Evolutionary conservation across 30 jellyfish, hydroid and myxozoan species (phyloP), one percentile per base, ranked within the genome.

Genomic region (Cassiopea andromeda): DNA sequence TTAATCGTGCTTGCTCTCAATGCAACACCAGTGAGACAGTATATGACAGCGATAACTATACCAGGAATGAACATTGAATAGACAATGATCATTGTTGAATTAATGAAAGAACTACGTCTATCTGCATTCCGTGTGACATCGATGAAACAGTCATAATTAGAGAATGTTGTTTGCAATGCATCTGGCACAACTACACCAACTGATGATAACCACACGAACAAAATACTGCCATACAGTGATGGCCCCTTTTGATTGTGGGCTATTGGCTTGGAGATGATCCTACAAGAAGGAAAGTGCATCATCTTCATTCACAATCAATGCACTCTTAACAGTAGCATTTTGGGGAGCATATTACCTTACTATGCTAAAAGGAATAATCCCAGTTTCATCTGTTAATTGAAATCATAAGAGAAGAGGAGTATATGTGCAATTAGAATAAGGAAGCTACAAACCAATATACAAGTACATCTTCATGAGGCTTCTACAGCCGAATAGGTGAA

Each of bases 11-110:
- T 74, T 43, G 85, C 69, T 59, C 71, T 70, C 78, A 84, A 70
- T 9, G 85, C 92, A 50, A 49, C 67, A 0, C 54, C 85, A 48
- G 92, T 54, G 71, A 69, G 85, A 17, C 68, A 73, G 79, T 84
- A 84, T n/a, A 58, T 80, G 69, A 84, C 48, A 27, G 54, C 46
- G 0, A 84, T 69, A 80, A 84, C 49, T 19, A 84, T 1, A 47
- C 44, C 54, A 2, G 92, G 92, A 44, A 84, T 84, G 85, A 44
- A 16, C 79, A 67, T 49, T 58, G 67, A 7, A 18, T 64, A 38
- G 2, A 81, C 19, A 44, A 15, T 59, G 80, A 46, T 43, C 1
- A 43, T 1, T 14, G 46, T 61, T 2, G 79, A 44, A 6, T 46
- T 10, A 1, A 75, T 5, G 69, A 75, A 15, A 27, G 13, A 75